phyloP scores from a whole-genome alignment of 2,113 vertebrate genomes.

The Misgurnus mizolepis region DNA sequence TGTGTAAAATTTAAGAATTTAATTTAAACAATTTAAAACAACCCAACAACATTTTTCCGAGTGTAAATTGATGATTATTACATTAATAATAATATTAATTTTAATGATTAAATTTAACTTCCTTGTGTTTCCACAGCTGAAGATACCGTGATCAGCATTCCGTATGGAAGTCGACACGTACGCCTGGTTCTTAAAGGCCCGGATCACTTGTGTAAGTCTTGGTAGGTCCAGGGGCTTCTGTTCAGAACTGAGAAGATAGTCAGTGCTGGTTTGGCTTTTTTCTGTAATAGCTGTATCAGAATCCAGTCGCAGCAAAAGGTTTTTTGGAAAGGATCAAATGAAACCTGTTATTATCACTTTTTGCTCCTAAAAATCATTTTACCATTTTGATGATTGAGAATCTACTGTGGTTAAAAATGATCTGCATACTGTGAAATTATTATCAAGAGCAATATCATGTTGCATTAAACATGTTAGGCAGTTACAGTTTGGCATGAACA shows the following conservation, averaged over 20 bases:
- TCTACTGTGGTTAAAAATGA: background rate
- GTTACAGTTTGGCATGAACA: background rate
- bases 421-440: background rate
- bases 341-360: background rate
- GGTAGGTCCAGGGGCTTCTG: conserved; percentile 77
- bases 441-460: background rate
- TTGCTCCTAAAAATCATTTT: background rate
- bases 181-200: conserved; percentile 92
- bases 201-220: conserved; percentile 97
- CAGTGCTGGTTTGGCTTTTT: conserved; percentile 16
- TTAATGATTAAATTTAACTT: background rate
- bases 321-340: background rate
- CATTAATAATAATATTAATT: too few relatives aligned
- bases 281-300: conserved; percentile 2
- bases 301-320: background rate
- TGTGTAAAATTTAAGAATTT: too few relatives aligned
- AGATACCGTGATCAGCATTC: conserved; percentile 87
- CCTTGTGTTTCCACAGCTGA: conserved; percentile 73
- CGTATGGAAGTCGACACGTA: conserved; percentile 91
- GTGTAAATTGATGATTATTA: too few relatives aligned
- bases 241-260: conserved; percentile 59
- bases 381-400: background rate
- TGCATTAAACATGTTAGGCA: background rate
- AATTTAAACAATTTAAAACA: too few relatives aligned
- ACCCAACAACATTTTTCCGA: too few relatives aligned